These are phyloP conservation scores for Heliconius hewitsoni DNA, from an alignment of 1,140 invertebrate genomes.

Conservation along the genomic window DNA sequence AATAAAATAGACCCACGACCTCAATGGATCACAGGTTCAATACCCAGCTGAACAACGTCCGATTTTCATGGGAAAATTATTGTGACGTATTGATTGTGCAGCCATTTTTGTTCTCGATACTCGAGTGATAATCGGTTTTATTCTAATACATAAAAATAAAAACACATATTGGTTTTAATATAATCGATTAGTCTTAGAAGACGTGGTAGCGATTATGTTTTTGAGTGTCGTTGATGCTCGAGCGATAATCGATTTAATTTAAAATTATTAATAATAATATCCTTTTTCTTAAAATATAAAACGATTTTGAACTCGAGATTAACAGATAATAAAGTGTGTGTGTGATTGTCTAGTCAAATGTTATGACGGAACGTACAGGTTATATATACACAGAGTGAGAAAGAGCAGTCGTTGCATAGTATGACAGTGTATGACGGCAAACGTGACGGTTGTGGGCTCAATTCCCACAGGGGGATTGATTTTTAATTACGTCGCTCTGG, in stretches of 20 bases:
- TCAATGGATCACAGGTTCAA: slow-evolving; percentile 29
- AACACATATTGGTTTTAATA: background rate
- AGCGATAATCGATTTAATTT: too few species aligned
- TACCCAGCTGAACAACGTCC: slow-evolving; percentile 39
- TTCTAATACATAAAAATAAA: background rate
- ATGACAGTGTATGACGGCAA: too few species aligned
- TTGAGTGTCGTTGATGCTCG: too few species aligned
- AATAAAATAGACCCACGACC: slow-evolving; percentile 54
- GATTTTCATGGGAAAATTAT: slow-evolving; percentile 39
- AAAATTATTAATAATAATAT: too few species aligned
- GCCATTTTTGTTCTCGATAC: slow-evolving; percentile 21
- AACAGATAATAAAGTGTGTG: slow-evolving; percentile 12
- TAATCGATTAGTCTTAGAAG: background rate
- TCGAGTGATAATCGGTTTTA: background rate
- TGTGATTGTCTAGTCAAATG: slow-evolving; percentile 21
- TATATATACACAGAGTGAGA: slow-evolving; percentile 14
- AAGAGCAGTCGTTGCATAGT: background rate
- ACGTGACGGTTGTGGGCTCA: too few species aligned
- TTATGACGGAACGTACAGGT: slow-evolving; percentile 17
- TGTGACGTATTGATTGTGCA: slow-evolving; percentile 28
- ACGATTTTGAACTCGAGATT: background rate
- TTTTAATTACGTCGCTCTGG: too few species aligned
- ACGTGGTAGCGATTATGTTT: too few species aligned
- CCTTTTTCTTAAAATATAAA: background rate
- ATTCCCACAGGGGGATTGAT: too few species aligned